phyloP scores from a whole-genome alignment of 2,888 invertebrate genomes.

The Cantharis lateralis region DNA sequence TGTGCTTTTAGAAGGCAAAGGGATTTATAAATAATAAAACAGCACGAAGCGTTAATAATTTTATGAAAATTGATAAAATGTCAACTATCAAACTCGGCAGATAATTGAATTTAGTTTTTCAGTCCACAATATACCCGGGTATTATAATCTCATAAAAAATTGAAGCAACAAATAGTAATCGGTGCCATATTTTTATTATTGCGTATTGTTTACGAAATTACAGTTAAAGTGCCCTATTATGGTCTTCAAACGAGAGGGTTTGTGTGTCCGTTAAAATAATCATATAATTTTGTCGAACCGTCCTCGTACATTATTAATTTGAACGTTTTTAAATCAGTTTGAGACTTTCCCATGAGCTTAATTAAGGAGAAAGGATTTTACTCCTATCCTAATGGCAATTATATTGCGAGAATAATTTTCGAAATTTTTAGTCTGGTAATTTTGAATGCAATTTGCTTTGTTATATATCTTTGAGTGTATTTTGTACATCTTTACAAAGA shows the following conservation, averaged over 20 bases:
- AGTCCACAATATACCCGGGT: neutral
- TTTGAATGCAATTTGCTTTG: neutral
- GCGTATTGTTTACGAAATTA: neutral
- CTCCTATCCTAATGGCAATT: neutral
- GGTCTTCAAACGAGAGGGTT: neutral
- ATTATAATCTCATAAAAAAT: neutral
- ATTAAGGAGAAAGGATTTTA: neutral
- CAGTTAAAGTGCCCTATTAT: neutral
- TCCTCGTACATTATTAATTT: neutral
- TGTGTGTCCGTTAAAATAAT: neutral
- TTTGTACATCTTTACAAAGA: neutral
- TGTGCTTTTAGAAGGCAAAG: neutral
- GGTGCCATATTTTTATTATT: neutral
- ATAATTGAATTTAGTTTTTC: neutral
- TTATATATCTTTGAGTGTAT: neutral
- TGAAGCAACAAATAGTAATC: neutral
- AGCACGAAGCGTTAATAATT: neutral
- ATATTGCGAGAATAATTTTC: neutral
- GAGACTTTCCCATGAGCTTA: neutral
- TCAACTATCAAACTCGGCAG: neutral
- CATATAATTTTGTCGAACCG: neutral
- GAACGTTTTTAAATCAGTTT: neutral
- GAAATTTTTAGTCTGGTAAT: neutral
- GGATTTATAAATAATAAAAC: conserved; percentile 3
- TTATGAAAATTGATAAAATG: conserved; percentile 4